Conservation (phyloP, 1,140 invertebrate genomes). For the Triops cancriformis region DNA sequence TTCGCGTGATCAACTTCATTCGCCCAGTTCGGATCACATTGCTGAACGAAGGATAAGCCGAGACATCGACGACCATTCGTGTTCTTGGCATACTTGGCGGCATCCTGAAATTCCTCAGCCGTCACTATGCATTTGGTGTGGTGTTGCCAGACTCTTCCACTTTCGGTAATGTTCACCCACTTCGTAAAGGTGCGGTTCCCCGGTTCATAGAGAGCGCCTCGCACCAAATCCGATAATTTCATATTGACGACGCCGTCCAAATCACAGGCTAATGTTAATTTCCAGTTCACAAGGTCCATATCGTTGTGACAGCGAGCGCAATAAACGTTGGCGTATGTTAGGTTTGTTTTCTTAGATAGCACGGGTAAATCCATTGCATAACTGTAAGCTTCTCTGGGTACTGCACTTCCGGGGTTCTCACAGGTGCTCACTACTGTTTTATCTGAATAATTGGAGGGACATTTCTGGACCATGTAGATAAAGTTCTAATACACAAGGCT, state of each 20-base stretch:
- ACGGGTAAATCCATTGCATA: slow-evolving; percentile 27
- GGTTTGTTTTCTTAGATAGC: slow-evolving; percentile 18
- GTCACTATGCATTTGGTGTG: not conserved
- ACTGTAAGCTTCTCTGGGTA: slow-evolving; percentile 3
- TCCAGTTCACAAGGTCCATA: slow-evolving; percentile 25
- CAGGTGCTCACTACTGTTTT: not conserved
- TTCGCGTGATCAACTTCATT: slow-evolving; percentile 13
- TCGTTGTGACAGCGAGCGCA: slow-evolving; percentile 36
- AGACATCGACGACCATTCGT: slow-evolving; percentile 25
- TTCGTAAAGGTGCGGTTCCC: slow-evolving; percentile 19
- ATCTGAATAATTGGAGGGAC: slow-evolving; percentile 15
- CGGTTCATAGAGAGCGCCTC: not conserved
- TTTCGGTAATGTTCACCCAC: not conserved
- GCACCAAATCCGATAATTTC: slow-evolving; percentile 9
- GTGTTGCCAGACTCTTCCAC: not conserved
- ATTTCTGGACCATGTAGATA: slow-evolving; percentile 25
- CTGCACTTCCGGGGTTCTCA: not conserved
- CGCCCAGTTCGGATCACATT: slow-evolving; percentile 16
- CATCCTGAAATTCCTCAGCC: not conserved
- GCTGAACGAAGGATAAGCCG: slow-evolving; percentile 15
- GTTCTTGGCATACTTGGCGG: not conserved
- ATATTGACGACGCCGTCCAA: not conserved
- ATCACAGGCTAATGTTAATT: slow-evolving; percentile 17
- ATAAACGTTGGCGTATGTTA: slow-evolving; percentile 35
- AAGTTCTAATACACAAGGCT: not conserved